Evolutionary conservation across 30 jellyfish, hydroid and myxozoan genomes (phyloP).

Genomic region (Sanderia malayensis): DNA sequence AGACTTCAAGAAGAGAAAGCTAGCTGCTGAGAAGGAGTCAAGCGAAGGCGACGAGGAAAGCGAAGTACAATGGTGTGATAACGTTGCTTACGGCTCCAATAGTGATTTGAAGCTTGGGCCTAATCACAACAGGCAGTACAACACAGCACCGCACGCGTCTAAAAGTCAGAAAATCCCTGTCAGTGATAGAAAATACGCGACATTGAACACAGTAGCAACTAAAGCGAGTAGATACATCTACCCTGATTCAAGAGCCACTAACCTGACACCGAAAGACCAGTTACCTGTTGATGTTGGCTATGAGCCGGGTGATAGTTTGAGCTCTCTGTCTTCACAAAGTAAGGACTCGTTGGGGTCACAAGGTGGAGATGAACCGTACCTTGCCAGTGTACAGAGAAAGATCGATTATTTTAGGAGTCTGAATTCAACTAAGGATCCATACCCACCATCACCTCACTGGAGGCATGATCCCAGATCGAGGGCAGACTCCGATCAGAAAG

Average conservation of each 20-base stretch:
- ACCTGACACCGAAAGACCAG: conserved; percentile 10
- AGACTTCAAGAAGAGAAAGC: conserved; percentile 6
- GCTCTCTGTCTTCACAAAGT: conserved; percentile 81
- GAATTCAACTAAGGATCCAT: conserved; percentile 24
- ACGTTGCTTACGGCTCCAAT: conserved; percentile 71
- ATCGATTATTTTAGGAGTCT: conserved; percentile 38
- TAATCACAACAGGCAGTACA: conserved; percentile 70
- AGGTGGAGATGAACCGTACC: conserved; percentile 61
- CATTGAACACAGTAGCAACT: conserved; percentile 40
- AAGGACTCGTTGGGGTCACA: conserved; percentile 91
- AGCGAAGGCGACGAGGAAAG: conserved; percentile 87
- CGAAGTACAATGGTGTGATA: conserved; percentile 81
- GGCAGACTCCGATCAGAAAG: conserved; percentile 60
- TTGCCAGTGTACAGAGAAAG: conserved; percentile 27
- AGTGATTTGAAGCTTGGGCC: conserved; percentile 27
- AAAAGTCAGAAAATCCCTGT: conserved; percentile 58
- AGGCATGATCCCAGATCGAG: conserved; percentile 31
- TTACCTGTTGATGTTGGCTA: conserved; percentile 65
- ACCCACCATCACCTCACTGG: conserved; percentile 68
- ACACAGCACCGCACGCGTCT: conserved; percentile 86
- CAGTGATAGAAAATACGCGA: conserved; percentile 49
- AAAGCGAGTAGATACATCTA: conserved; percentile 41
- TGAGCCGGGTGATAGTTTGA: conserved; percentile 89
- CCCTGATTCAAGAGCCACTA: conserved; percentile 25
- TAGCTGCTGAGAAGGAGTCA: conserved; percentile 35